Base-by-base conservation (phyloP, 1,140 invertebrate genomes). In the Atta colombica region DNA sequence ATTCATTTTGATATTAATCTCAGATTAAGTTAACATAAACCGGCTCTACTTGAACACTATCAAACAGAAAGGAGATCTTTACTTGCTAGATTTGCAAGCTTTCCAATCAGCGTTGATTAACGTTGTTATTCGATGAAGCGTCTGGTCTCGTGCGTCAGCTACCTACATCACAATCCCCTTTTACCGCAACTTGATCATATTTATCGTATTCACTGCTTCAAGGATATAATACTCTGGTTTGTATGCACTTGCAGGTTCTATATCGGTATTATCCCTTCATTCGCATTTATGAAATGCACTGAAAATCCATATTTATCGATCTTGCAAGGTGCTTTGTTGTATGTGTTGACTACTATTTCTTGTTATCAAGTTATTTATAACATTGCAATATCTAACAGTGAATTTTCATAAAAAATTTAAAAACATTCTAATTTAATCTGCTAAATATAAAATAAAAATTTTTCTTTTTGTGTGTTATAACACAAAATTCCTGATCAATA, bases 51-150 rank as follows among this genome's bases (percentile, higher is more conserved):
- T 21, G 45, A 10, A 39, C 16, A 35, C 75, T 55, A 87, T 89
- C 71, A 0, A 25, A 69, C 39, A 61, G 18, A 39, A 6, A 84
- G 69, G 68, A 84, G 39, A 84, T 75, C 55, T 55, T 31, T 72
- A 81, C 66, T 74, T 74, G 53, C 58, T 61, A 63, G 28, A 21
- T 86, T 45, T 53, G 71, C 35, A 55, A 69, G 55, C 16, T 65
- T 69, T 69, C 31, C 61, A 45, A 61, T 25, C 16, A 7, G 45
- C 68, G 82, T 77, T 89, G 88, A 89, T 89, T 86, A 89, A 90
- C 77, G 84, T 82, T 58, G 80, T 86, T 75, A n/a, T 16, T 69
- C 55, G 28, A 21, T 58, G 63, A 69, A 21, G 51, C 39, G 63
- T 72, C 49, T 58, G 35, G 61, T n/a, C 80, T 63, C 21, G 21